Evolutionary conservation across 1,140 invertebrate genomes (phyloP).

Genomic region (Procambarus clarkii): DNA sequence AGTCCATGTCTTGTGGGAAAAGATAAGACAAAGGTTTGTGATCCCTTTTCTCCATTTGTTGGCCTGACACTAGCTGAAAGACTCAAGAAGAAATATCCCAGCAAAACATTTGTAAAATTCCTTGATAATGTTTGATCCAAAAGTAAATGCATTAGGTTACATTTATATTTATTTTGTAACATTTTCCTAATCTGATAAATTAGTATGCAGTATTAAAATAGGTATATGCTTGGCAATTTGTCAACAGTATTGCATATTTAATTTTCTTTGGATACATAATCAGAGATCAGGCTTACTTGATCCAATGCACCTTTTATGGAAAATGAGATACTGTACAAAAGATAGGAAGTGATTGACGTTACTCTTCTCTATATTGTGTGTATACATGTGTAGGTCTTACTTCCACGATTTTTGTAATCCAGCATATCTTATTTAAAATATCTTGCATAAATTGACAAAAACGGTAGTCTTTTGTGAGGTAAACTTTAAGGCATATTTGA

Average conservation of each 20-base stretch:
- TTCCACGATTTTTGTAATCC: too few relatives aligned
- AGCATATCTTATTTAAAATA: too few relatives aligned
- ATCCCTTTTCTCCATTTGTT: constrained; percentile 27
- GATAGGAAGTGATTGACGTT: too few relatives aligned
- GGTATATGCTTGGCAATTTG: not conserved
- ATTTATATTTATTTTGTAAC: not conserved
- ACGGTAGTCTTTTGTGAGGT: too few relatives aligned
- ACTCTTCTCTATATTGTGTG: too few relatives aligned
- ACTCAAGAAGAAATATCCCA: constrained; percentile 21
- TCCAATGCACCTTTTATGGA: too few relatives aligned
- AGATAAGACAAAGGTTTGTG: not conserved
- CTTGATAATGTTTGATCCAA: constrained; percentile 11
- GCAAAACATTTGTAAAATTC: constrained; percentile 1
- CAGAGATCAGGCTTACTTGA: too few relatives aligned
- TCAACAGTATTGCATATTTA: not conserved
- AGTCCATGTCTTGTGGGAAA: not conserved
- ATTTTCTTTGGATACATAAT: too few relatives aligned
- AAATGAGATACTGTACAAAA: too few relatives aligned
- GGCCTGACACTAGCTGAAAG: constrained; percentile 20
- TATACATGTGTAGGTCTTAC: too few relatives aligned
- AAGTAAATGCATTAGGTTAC: not conserved
- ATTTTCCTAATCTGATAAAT: not conserved
- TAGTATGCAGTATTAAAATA: not conserved
- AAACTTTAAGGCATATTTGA: too few relatives aligned
- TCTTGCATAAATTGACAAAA: too few relatives aligned